Base-by-base conservation (phyloP, 1,140 invertebrate genomes). In the Aphelenchoides besseyi region DNA sequence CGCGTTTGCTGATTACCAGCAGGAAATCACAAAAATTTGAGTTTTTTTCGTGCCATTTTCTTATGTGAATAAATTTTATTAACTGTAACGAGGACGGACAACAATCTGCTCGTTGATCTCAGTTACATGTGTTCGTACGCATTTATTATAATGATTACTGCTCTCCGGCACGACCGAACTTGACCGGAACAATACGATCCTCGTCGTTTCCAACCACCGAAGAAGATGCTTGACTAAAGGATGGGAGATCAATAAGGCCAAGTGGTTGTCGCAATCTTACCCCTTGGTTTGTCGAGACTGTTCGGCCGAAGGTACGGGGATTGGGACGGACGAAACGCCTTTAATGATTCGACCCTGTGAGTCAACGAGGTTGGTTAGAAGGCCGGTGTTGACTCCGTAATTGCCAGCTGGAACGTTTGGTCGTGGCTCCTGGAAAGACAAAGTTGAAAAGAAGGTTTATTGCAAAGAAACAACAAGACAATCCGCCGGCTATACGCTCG, bases 321-420 rank as follows among this genome's bases (percentile, higher is more conserved):
- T 67, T 35, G 70, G 73, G 16, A 74, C 73, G 23, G 64, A 61
- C 3, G 3, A 41, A 1, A 77, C 77, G 32, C 76, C 76, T 55
- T 77, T 77, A 28, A 80, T 69, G 8, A 79, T 67, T 18, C 76
- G 76, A 8, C 76, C 76, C 53, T 80, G 73, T 18, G 76, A 79
- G 48, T 77, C 76, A n/a, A 77, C 76, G n/a, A 77, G 71, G 67
- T 77, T 77, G 26, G 78, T 80, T 55, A 76, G 76, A 23, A 77
- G 67, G 16, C 74, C 5, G 16, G 76, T 80, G 55, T 77, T 77
- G 18, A 77, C 76, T 12, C 76, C 76, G 37, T 79, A 77, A 37
- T 80, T 74, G 28, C 73, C 73, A 28, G 68, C 67, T 9, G 54
- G 36, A n/a, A n/a, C n/a, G n/a, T n/a, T n/a, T 12, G 76, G 76